These are phyloP conservation scores for Chloroceryle inda DNA, from an alignment of 2,797 vertebrate genomes.

Conservation along the genomic window DNA sequence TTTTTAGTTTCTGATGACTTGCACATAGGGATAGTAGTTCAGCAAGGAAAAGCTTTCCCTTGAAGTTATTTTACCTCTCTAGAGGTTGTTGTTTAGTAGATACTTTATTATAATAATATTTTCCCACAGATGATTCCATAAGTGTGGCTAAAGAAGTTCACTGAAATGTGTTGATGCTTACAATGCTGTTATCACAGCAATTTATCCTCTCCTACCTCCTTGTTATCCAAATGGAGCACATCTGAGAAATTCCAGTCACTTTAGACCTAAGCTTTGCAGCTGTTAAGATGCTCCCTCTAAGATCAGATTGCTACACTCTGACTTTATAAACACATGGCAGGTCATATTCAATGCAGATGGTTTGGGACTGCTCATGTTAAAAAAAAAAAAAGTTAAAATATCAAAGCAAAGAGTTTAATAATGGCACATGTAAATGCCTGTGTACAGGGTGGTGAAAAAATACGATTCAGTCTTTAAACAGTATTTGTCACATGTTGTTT, in stretches of 20 bases:
- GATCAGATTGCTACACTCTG: background rate
- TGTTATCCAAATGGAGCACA: background rate
- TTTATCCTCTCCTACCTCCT: background rate
- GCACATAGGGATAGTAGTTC: background rate
- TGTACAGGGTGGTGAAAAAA: background rate
- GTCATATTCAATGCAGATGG: constrained; percentile 36
- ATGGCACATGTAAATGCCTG: constrained; percentile 37
- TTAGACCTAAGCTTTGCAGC: constrained; percentile 12
- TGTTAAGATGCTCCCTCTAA: constrained; percentile 13
- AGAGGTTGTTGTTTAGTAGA: background rate
- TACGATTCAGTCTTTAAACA: constrained; percentile 1
- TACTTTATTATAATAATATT: background rate
- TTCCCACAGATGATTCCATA: background rate
- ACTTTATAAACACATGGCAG: background rate
- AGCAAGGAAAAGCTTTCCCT: background rate
- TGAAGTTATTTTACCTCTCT: background rate
- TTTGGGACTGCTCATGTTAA: background rate
- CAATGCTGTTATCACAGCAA: background rate
- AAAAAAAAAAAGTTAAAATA: background rate
- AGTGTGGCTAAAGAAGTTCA: background rate
- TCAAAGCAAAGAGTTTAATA: constrained; percentile 26
- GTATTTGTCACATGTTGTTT: background rate
- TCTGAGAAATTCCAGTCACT: constrained; percentile 41
- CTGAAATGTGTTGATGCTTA: background rate
- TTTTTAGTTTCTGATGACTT: background rate